Evolutionary conservation across 1,140 invertebrate species (phyloP), one percentile per base, ranked within the genome.

Genomic region (Hydropsyche tenuis): DNA sequence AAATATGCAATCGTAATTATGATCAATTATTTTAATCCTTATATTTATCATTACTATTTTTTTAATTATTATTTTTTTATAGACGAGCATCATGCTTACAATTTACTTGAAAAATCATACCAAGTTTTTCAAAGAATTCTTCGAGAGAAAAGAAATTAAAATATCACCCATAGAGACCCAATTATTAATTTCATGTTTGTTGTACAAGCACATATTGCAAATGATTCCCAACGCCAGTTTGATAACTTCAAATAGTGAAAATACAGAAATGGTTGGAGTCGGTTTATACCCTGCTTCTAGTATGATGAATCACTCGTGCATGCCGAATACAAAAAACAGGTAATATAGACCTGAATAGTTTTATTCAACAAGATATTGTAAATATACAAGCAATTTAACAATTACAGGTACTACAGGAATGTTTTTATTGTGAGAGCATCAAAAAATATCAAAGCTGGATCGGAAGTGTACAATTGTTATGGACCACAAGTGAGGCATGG

Each of bases 271-370:
- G 23, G n/a, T 48, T 7, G 65, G 14, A 12, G 23, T 43, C 11
- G 65, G 37, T 1, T 27, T 68, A 18, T 68, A 68, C 22, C 43
- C 65, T 6, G 25, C 65, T 23, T 46, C 45, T 1, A 48, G 65
- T 16, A 68, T 68, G 65, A 68, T 68, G 65, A 68, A 68, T 48
- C 65, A 68, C 16, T 68, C 65, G 7, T 68, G 65, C 22, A 20
- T 48, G 6, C 65, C 65, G 14, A 68, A 48, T 22, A 68, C 65
- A 0, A 68, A 68, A 23, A 68, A 48, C 23, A 48, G 12, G 65
- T 68, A 68, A 11, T 37, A 22, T 30, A 48, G 45, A n/a, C n/a
- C 30, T 37, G 30, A 37, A 37, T n/a, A n/a, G n/a, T n/a, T n/a
- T n/a, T n/a, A n/a, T n/a, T n/a, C n/a, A n/a, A n/a, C n/a, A n/a